Base-by-base conservation (phyloP, 30 jellyfish, hydroid and myxozoan genomes). In the Hydractinia symbiolongicarpus region DNA sequence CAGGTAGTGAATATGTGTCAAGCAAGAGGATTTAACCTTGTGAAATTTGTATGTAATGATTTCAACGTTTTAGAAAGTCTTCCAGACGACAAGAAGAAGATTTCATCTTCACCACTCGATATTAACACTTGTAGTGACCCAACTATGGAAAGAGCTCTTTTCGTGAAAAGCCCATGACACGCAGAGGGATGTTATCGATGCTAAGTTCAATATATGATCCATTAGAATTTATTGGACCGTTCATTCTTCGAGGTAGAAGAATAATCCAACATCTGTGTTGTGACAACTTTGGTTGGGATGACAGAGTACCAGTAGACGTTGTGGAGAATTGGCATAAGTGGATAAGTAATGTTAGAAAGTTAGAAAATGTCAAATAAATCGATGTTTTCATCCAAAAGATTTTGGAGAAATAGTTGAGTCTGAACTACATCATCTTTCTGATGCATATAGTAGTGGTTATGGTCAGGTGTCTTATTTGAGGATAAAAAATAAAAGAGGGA, bases 251-350 rank as follows among this genome's bases (percentile, higher is more conserved):
- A 17, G 84, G 83, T 50, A 77, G 82, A 49, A 50, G 68, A 72
- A 17, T 72, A n/a, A n/a, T n/a, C n/a, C n/a, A n/a, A n/a, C n/a
- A n/a, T n/a, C n/a, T n/a, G n/a, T n/a, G n/a, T n/a, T n/a, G n/a
- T n/a, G n/a, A n/a, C n/a, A n/a, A n/a, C n/a, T n/a, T n/a, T n/a
- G n/a, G n/a, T n/a, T n/a, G n/a, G n/a, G n/a, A n/a, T n/a, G n/a
- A n/a, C n/a, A n/a, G n/a, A n/a, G n/a, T n/a, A n/a, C n/a, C n/a
- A n/a, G n/a, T n/a, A n/a, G n/a, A n/a, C n/a, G n/a, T n/a, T n/a
- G n/a, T n/a, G n/a, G n/a, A n/a, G n/a, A 61, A 16, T 56, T 76
- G 91, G 90, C 55, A 77, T 72, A 30, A 71, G 61, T 85, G 91
- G 94, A 69, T 40, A 58, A 68, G 14, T 58, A 60, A 79, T 19